Base-by-base conservation (phyloP, 2,888 invertebrate species). In the Dasypolia templi region DNA sequence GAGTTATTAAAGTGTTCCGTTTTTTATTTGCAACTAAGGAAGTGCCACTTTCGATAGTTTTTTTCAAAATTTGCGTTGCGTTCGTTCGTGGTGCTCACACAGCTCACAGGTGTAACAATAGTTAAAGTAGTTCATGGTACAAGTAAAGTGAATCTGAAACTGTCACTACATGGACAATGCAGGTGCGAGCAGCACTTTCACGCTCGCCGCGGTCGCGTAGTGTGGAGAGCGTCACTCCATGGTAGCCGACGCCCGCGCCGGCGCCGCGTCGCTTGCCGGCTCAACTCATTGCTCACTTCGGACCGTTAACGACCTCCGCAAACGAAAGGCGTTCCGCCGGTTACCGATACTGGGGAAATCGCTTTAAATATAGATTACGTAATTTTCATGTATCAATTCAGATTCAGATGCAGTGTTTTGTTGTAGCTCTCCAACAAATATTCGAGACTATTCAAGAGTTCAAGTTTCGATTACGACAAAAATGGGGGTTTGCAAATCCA, bases 101-200 rank as follows among this genome's bases (percentile, higher is more conserved):
- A 53, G 68, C 83, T 86, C 64, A 74, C 56, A 80, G 67, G 44
- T 79, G 75, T 88, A 83, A 87, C 88, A 88, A 89, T 88, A 85
- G 86, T 83, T 88, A 86, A 90, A 89, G 91, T 92, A 88, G 86
- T 89, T 84, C 82, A 88, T 82, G 80, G 85, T 81, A 77, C 81
- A 90, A 88, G 91, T 91, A 91, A 91, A 94, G 93, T 92, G 94
- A 94, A 91, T 92, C 91, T 93, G 91, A 91, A 92, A 92, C 91
- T 89, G 89, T 89, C 87, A 88, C 75, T 85, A 89, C 86, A 87
- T 90, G 91, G 93, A 87, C 89, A 88, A 88, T 84, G 88, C 91
- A 92, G 90, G 91, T 93, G 92, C 86, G 91, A 89, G 89, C 84
- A 91, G 91, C 93, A 95, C 95, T 95, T 95, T 95, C 95, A 94